phyloP scores from a whole-genome alignment of 92 coral and sea anemone genomes.

The Siderastrea siderea region DNA sequence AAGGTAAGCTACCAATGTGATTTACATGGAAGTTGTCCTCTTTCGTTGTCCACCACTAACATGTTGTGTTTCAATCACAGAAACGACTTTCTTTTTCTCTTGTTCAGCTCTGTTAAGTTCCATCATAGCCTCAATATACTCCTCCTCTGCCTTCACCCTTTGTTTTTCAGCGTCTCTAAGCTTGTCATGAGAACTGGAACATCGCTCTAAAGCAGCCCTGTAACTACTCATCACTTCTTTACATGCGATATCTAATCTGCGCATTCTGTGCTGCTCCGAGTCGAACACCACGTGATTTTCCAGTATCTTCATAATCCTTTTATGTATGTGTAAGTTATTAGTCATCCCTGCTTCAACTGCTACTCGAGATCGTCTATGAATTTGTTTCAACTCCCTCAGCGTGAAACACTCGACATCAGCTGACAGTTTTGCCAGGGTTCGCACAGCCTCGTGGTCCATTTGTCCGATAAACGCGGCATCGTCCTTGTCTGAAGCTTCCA shows the following conservation, averaged over 20 bases:
- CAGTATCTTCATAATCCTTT: slow-evolving; percentile 69
- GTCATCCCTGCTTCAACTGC: slow-evolving; percentile 88
- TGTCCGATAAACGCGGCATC: slow-evolving; percentile 73
- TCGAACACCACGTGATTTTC: slow-evolving; percentile 65
- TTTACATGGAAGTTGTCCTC: slow-evolving; percentile 77
- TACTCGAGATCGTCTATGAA: slow-evolving; percentile 84
- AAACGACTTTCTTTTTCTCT: slow-evolving; percentile 60
- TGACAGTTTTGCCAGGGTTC: slow-evolving; percentile 63
- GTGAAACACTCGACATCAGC: slow-evolving; percentile 77
- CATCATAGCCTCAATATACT: slow-evolving; percentile 65
- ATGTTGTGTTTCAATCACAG: slow-evolving; percentile 53
- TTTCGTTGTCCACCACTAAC: slow-evolving; percentile 44
- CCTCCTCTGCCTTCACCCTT: slow-evolving; percentile 78
- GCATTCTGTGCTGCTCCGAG: slow-evolving; percentile 45
- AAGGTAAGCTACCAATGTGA: not conserved
- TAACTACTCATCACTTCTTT: slow-evolving; percentile 60
- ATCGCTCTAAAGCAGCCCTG: slow-evolving; percentile 61
- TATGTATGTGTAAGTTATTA: slow-evolving; percentile 81
- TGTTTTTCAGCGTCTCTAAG: slow-evolving; percentile 69
- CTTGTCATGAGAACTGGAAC: slow-evolving; percentile 63
- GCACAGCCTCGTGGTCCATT: slow-evolving; percentile 74
- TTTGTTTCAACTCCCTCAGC: slow-evolving; percentile 72
- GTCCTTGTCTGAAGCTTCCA: slow-evolving; percentile 5
- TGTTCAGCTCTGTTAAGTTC: slow-evolving; percentile 63
- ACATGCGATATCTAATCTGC: slow-evolving; percentile 55